A percentile compares a stretch with the other conserved stretches of the same genome.
Evolutionary conservation across 2,113 vertebrate genomes (phyloP).

Genomic region (Burhinus oedicnemus): DNA sequence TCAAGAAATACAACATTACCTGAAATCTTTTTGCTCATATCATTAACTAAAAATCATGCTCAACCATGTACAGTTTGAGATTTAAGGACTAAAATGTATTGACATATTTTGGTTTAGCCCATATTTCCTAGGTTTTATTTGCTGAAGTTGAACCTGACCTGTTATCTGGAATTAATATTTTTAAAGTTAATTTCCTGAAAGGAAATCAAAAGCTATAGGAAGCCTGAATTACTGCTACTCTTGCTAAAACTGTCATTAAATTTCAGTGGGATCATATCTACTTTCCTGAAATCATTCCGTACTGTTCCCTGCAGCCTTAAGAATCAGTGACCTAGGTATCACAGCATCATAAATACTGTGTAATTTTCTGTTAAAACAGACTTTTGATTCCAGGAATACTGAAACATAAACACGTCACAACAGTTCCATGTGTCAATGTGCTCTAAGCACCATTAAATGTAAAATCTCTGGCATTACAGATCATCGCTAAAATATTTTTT

Average conservation of each 20-base stretch:
- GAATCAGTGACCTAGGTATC: background rate
- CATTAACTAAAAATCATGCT: background rate
- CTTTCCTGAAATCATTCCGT: background rate
- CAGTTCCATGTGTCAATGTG: background rate
- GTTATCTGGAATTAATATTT: background rate
- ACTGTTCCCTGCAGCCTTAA: background rate
- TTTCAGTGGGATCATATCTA: background rate
- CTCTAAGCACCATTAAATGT: background rate
- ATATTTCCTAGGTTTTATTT: background rate
- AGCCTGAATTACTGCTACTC: background rate
- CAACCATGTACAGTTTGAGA: background rate
- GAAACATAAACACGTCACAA: background rate
- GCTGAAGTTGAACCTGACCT: background rate
- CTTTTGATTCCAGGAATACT: background rate
- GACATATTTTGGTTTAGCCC: background rate
- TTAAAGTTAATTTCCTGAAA: constrained; percentile 1
- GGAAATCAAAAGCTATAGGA: background rate
- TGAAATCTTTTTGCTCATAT: background rate
- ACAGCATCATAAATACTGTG: background rate
- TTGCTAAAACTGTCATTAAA: background rate
- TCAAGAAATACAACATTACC: background rate
- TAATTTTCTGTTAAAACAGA: background rate
- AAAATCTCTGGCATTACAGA: background rate
- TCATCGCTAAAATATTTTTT: background rate
- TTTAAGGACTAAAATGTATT: background rate